Percentiles rank a stretch among this genome's conserved stretches.
Conservation (phyloP, 2,797 vertebrate genomes). For the Sebastes oblongus region DNA sequence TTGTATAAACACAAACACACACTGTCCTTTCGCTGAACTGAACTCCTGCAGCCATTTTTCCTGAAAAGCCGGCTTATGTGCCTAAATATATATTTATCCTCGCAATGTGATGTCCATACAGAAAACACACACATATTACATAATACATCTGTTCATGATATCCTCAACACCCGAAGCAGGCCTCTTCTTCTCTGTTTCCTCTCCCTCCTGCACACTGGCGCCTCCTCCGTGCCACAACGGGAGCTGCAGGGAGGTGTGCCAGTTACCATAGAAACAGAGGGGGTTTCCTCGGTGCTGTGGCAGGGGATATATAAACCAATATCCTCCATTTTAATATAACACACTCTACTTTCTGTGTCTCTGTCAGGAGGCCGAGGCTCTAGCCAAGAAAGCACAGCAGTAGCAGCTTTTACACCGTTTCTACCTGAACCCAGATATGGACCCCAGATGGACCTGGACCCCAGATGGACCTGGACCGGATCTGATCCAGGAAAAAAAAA, state of each 20-base stretch:
- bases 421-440: conserved; percentile 45
- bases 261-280: conserved; percentile 74
- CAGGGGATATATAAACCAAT: conserved; percentile 47
- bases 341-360: not conserved
- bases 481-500: conserved; percentile 15
- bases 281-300: conserved; percentile 52
- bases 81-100: conserved; percentile 34
- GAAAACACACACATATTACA: conserved; percentile 56
- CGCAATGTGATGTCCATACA: conserved; percentile 25
- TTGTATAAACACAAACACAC: conserved; percentile 18
- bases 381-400: conserved; percentile 85
- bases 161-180: conserved; percentile 25
- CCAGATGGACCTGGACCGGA: conserved; percentile 50
- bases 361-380: conserved; percentile 92
- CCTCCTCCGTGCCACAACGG: conserved; percentile 58
- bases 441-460: conserved; percentile 42
- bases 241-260: conserved; percentile 70
- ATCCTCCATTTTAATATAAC: conserved; percentile 67
- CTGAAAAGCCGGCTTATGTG: not conserved
- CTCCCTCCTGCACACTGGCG: conserved; percentile 42
- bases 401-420: conserved; percentile 62
- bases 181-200: conserved; percentile 19
- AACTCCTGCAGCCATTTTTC: conserved; percentile 3
- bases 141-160: conserved; percentile 63
- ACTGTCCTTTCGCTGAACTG: not conserved